phyloP scores from a whole-genome alignment of 2,113 vertebrate species.

The Chrysochloris asiatica region DNA sequence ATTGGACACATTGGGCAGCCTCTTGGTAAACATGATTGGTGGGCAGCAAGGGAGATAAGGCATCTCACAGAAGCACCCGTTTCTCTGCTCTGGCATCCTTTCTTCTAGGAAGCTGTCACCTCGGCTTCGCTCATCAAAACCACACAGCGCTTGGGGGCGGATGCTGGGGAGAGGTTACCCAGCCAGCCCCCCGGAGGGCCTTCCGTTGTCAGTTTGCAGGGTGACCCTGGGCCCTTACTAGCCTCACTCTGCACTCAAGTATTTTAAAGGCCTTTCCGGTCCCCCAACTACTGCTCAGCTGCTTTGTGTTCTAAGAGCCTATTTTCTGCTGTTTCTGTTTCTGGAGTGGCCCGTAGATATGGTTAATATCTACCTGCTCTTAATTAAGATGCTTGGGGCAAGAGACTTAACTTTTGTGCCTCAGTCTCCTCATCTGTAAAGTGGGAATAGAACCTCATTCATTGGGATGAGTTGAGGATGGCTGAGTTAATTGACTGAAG shows the following conservation, averaged over 20 bases:
- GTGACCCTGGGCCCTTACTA: not conserved
- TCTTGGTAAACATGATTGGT: not conserved
- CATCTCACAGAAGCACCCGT: not conserved
- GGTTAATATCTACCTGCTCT: not conserved
- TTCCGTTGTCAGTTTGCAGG: not conserved
- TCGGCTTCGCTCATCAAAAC: not conserved
- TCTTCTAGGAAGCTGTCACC: conserved; percentile 58
- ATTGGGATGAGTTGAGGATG: not conserved
- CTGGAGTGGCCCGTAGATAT: not conserved
- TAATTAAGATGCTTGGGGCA: not conserved
- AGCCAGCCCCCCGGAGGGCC: not conserved
- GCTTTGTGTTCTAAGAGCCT: not conserved
- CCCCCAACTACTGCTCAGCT: not conserved
- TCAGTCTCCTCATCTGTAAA: not conserved
- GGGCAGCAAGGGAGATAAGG: not conserved
- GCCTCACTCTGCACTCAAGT: not conserved
- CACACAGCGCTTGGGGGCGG: not conserved
- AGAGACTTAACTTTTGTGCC: not conserved
- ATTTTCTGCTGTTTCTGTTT: not conserved
- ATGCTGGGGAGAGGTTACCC: not conserved
- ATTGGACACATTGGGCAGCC: not conserved
- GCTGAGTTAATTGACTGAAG: not conserved
- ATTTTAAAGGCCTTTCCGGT: not conserved
- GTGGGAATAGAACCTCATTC: not conserved
- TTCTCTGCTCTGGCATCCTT: conserved; percentile 39